These are phyloP conservation scores for Chaetorhynchus papuensis DNA, from an alignment of 2,113 vertebrate species.

Conservation along the genomic window DNA sequence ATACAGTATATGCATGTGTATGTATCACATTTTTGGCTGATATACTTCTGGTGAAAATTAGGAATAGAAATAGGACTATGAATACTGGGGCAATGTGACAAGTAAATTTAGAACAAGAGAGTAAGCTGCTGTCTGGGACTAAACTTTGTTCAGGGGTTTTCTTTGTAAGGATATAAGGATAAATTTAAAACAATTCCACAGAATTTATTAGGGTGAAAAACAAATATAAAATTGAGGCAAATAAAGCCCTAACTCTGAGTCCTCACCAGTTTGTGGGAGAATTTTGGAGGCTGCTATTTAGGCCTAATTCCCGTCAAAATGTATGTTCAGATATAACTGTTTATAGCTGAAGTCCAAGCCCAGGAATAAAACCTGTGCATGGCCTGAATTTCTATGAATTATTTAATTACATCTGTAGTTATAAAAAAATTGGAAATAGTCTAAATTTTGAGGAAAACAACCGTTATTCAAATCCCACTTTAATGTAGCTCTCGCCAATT, in stretches of 20 bases:
- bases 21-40: neutral
- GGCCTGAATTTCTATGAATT: neutral
- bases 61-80: neutral
- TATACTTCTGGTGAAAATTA: slow-evolving; percentile 5
- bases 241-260: neutral
- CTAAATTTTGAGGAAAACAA: slow-evolving; percentile 33
- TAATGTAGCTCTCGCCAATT: slow-evolving; percentile 5
- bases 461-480: slow-evolving; percentile 5
- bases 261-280: neutral
- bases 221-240: neutral
- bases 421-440: neutral
- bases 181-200: neutral
- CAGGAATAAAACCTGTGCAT: neutral
- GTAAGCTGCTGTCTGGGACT: neutral
- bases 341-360: neutral
- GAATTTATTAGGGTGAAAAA: neutral
- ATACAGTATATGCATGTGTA: neutral
- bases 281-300: neutral
- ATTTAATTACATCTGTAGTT: slow-evolving; percentile 16
- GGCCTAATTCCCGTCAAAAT: neutral
- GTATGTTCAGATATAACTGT: neutral
- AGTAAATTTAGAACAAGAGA: neutral
- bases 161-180: neutral
- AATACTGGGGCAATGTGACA: neutral
- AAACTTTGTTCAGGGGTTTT: neutral